Base-by-base conservation (phyloP, 2,797 vertebrate species). In the Molossus molossus region DNA sequence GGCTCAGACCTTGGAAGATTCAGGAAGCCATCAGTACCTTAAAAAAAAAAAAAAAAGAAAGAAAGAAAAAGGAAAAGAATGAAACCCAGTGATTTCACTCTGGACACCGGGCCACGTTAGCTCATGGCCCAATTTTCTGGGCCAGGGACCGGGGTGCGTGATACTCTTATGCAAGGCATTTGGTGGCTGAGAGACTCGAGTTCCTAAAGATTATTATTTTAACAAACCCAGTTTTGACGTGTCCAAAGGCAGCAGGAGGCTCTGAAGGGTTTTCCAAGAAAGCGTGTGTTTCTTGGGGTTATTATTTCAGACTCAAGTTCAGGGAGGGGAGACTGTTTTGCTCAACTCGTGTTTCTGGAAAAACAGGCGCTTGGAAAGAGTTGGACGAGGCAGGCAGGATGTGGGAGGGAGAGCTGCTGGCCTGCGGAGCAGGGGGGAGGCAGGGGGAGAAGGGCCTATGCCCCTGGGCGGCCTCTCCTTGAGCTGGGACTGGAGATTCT, bases 211-310 rank as follows among this genome's bases (percentile, higher is more conserved):
- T 98, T 98, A 97, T 98, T 98, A 97, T 98, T 98, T 98, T 97
- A 98, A 97, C 96, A 98, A 98, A 97, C 96, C 97, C 95, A 95
- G 96, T 96, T 80, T 97, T 97, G 98, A 98, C 97, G 53, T 97
- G 98, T 98, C 98, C 98, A 97, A 97, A 97, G 98, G 98, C 98
- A 97, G 97, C 85, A 40, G 97, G 98, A 97, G 96, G 97, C 98
- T 98, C 97, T 58, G 92, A 97, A 98, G 97, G 79, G 90, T 95
- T 98, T 98, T 98, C 98, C 98, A 98, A 98, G 98, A 98, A 98
- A 97, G 97, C 87, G 88, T 94, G 97, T 97, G 97, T 94, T 98
- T 97, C 98, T 97, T 29, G 85, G 97, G 97, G 95, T 97, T 98
- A 97, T 98, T 98, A 98, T 98, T 98, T 98, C 97, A 98, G 97